These are phyloP conservation scores for Siderastrea siderea DNA, from an alignment of 92 coral and sea anemone genomes.

Conservation along the genomic window DNA sequence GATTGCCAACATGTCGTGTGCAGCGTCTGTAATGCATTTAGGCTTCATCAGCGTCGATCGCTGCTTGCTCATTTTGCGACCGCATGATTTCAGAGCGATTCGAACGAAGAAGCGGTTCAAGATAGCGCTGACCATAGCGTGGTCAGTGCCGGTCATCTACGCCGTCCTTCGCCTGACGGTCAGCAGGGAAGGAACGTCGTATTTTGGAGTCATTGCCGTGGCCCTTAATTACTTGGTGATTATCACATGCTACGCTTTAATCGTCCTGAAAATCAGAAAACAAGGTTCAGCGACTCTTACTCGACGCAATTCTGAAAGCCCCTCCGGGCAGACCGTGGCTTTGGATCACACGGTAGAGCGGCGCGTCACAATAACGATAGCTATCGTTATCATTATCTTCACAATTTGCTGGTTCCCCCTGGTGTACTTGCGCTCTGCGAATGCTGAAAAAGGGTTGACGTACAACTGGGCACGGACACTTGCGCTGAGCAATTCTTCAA, in stretches of 20 bases:
- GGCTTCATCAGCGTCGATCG: constrained; percentile 84
- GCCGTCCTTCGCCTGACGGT: constrained; percentile 73
- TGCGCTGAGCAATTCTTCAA: too few species aligned
- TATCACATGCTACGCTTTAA: constrained; percentile 73
- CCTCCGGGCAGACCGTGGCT: too few species aligned
- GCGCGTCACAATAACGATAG: too few species aligned
- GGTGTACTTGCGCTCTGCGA: too few species aligned
- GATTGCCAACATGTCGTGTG: constrained; percentile 65
- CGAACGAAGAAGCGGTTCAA: constrained; percentile 74
- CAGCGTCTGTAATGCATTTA: constrained; percentile 82
- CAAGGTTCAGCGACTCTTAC: constrained; percentile 45
- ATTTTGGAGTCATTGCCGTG: constrained; percentile 72
- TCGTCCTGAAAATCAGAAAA: constrained; percentile 62
- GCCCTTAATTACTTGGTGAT: constrained; percentile 73
- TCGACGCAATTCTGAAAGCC: too few species aligned
- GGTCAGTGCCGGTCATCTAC: constrained; percentile 80
- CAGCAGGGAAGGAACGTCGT: constrained; percentile 72
- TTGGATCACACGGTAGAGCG: too few species aligned
- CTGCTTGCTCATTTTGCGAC: constrained; percentile 75
- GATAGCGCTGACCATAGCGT: constrained; percentile 23
- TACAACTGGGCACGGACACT: too few species aligned
- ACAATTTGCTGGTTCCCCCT: too few species aligned
- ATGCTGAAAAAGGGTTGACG: too few species aligned
- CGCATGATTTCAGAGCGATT: constrained; percentile 64
- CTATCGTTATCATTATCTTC: too few species aligned